phyloP scores from a whole-genome alignment of 2,113 vertebrate species.

The Irena cyanogastra region DNA sequence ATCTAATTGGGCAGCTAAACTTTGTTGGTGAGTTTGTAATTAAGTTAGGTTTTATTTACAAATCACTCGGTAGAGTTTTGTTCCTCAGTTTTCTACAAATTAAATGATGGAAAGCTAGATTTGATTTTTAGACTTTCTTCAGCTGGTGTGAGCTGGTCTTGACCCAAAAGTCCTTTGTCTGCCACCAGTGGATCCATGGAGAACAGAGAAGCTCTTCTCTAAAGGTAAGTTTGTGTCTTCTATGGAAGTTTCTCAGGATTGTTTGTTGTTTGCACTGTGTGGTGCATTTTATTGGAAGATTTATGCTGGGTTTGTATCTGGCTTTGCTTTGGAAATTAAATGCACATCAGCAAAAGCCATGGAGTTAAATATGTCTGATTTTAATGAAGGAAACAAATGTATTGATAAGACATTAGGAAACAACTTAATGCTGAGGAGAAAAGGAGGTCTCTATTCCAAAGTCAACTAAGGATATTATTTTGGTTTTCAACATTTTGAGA shows the following conservation, averaged over 20 bases:
- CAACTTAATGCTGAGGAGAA: background rate
- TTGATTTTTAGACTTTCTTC: background rate
- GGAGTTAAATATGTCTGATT: background rate
- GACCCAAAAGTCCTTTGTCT: background rate
- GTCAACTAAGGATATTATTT: background rate
- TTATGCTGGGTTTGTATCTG: accelerated
- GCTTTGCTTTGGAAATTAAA: background rate
- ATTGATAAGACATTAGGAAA: background rate
- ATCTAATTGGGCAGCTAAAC: background rate
- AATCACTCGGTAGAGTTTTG: background rate
- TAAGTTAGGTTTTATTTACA: conserved; percentile 48
- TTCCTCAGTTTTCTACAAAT: conserved; percentile 2
- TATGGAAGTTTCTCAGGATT: background rate
- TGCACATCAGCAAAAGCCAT: background rate
- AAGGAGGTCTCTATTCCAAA: background rate
- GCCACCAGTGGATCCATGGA: background rate
- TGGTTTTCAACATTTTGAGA: background rate
- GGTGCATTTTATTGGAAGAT: accelerated
- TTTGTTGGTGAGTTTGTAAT: background rate
- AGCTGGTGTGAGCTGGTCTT: background rate
- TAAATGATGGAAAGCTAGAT: background rate
- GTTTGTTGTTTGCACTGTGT: background rate
- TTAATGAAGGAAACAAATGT: background rate
- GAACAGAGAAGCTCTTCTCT: background rate
- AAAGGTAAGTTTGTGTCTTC: background rate